Conservation (phyloP, 2,113 vertebrate species). For the Cephalopterus ornatus region DNA sequence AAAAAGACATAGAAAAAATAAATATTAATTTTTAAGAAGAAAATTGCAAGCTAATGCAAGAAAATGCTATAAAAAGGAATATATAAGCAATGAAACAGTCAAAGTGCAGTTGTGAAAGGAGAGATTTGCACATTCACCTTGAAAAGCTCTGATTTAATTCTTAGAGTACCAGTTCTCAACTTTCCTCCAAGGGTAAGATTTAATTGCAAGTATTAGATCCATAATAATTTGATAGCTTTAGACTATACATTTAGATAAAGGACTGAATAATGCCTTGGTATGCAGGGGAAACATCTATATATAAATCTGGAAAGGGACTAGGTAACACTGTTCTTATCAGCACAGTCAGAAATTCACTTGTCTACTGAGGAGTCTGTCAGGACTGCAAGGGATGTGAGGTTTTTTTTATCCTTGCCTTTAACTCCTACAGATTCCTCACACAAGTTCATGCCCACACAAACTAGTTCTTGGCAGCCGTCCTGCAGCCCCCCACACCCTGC, state of each 20-base stretch:
- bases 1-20: neutral
- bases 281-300: neutral
- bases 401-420: neutral
- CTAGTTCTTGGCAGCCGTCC: neutral
- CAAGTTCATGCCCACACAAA: fast-evolving
- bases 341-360: neutral
- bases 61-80: neutral
- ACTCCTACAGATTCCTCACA: neutral
- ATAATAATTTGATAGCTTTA: neutral
- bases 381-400: neutral
- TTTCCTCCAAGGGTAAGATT: neutral
- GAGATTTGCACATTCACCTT: neutral
- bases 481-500: fast-evolving
- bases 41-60: neutral
- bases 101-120: neutral
- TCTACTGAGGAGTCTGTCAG: neutral
- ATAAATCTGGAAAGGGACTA: neutral
- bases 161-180: neutral
- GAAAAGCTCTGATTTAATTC: neutral
- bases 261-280: neutral
- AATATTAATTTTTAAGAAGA: neutral
- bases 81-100: neutral
- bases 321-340: neutral
- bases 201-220: neutral
- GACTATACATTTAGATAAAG: neutral